Conservation (phyloP, 2,888 invertebrate species). For the Standfussiana lucernea region DNA sequence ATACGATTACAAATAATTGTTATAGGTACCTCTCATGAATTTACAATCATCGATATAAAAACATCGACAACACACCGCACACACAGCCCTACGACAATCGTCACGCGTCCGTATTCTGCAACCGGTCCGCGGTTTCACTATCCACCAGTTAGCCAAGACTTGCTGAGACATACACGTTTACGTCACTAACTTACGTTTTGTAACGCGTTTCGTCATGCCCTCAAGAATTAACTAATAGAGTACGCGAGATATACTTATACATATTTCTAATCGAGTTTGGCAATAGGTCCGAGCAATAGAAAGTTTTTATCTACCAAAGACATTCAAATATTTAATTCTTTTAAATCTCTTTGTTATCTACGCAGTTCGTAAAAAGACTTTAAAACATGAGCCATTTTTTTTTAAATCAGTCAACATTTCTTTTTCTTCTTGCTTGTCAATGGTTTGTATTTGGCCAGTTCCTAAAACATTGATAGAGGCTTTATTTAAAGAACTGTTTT, state of each 20-base stretch:
- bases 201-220: slow-evolving; percentile 51
- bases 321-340: no score
- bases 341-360: no score
- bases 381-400: background rate
- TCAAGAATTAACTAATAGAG: slow-evolving; percentile 35
- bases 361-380: no score
- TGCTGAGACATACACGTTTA: slow-evolving; percentile 46
- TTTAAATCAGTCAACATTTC: background rate
- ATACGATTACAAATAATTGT: background rate
- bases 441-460: background rate
- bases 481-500: background rate
- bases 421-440: background rate
- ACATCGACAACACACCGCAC: background rate
- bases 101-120: slow-evolving; percentile 63
- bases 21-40: background rate
- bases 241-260: slow-evolving; percentile 21
- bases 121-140: slow-evolving; percentile 38
- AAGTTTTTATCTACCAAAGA: slow-evolving; percentile 19
- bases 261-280: slow-evolving; percentile 47
- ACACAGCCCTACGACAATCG: slow-evolving; percentile 50
- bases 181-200: slow-evolving; percentile 56
- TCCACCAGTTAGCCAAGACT: slow-evolving; percentile 23
- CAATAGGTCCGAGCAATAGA: slow-evolving; percentile 12
- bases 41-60: slow-evolving; percentile 48
- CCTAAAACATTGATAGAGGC: background rate